phyloP scores from a whole-genome alignment of 2,888 invertebrate genomes.

The Nephrocerus scutellatus region DNA sequence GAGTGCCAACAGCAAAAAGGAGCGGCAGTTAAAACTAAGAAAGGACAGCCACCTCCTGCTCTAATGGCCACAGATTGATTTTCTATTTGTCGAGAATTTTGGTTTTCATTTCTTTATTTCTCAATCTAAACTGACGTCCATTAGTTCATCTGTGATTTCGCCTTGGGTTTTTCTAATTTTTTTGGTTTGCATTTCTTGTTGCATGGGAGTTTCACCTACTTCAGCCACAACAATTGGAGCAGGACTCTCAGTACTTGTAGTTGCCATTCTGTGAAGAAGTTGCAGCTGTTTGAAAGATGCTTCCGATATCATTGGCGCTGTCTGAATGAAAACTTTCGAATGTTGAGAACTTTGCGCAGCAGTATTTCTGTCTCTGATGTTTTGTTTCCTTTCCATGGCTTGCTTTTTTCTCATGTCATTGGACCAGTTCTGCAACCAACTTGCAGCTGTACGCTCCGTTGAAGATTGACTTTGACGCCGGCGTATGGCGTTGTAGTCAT shows the following conservation, averaged over 20 bases:
- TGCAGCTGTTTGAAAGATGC: slow-evolving; percentile 43
- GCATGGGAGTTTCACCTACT: slow-evolving; percentile 19
- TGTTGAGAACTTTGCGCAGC: neutral
- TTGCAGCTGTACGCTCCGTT: slow-evolving; percentile 31
- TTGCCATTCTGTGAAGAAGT: slow-evolving; percentile 42
- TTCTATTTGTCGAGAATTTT: too few relatives aligned
- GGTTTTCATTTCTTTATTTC: too few relatives aligned
- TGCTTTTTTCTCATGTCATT: slow-evolving; percentile 49
- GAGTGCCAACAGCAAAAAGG: too few relatives aligned
- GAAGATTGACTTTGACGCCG: slow-evolving; percentile 22
- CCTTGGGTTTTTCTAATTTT: slow-evolving; percentile 41
- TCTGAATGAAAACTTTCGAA: slow-evolving; percentile 47
- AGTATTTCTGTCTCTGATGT: slow-evolving; percentile 18
- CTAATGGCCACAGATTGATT: too few relatives aligned
- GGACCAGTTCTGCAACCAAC: slow-evolving; percentile 58
- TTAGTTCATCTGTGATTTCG: slow-evolving; percentile 54
- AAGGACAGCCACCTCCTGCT: too few relatives aligned
- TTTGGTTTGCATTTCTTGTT: slow-evolving; percentile 10
- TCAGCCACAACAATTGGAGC: slow-evolving; percentile 23
- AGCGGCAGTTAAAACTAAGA: too few relatives aligned
- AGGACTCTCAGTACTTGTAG: slow-evolving; percentile 16
- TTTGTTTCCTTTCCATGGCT: slow-evolving; percentile 1
- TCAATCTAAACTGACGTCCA: slow-evolving; percentile 55
- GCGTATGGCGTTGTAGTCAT: slow-evolving; percentile 27
- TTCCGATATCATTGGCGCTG: slow-evolving; percentile 46